Percentiles rank a stretch among this genome's conserved stretches.
phyloP scores from a whole-genome alignment of 2,888 invertebrate species.

The Lepidochrysops patricia region DNA sequence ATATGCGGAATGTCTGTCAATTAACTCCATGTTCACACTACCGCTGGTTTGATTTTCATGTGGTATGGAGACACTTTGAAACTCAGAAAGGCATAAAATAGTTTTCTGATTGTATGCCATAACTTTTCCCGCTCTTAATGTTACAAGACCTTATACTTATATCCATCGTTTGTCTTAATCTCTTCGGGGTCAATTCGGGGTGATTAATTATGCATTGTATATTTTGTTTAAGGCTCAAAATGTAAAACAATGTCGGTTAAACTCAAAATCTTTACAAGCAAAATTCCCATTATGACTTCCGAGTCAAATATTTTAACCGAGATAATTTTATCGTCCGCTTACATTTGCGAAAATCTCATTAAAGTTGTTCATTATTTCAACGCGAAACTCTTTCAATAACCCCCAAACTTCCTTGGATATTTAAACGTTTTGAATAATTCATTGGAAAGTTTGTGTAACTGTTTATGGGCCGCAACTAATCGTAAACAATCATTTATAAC shows the following conservation, averaged over 20 bases:
- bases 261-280: constrained; percentile 52
- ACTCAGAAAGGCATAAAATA: too few species aligned
- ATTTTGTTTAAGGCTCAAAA: constrained; percentile 25
- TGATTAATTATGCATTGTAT: constrained; percentile 8
- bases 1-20: too few species aligned
- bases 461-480: constrained; percentile 7
- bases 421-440: constrained; percentile 11
- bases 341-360: constrained; percentile 48
- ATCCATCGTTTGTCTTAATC: neutral
- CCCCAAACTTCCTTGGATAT: constrained; percentile 8
- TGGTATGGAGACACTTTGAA: too few species aligned
- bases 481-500: constrained; percentile 8
- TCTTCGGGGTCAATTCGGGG: neutral
- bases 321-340: constrained; percentile 51
- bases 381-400: constrained; percentile 9
- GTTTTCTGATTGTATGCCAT: too few species aligned
- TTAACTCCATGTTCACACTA: too few species aligned
- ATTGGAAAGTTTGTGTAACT: constrained; percentile 5
- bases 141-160: neutral
- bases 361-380: constrained; percentile 29
- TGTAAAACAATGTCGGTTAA: constrained; percentile 41
- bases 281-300: constrained; percentile 64
- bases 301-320: constrained; percentile 56
- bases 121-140: neutral
- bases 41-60: too few species aligned